Conservation (phyloP, 2,888 invertebrate genomes). For the Furcula furcula region DNA sequence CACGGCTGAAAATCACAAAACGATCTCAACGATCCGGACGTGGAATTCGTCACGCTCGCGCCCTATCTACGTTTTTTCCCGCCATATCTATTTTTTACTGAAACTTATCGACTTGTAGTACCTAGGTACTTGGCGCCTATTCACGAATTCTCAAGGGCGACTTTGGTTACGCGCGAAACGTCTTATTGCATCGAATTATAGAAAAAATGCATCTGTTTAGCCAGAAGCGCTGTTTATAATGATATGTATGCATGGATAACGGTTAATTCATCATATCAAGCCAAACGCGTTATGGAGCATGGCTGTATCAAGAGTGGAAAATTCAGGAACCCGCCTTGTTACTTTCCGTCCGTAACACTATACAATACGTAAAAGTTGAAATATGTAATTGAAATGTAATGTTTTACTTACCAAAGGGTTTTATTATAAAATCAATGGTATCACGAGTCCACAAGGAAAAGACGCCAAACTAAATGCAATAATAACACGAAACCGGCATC, state of each 20-base stretch:
- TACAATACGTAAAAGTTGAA: conserved; percentile 7
- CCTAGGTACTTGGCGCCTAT: conserved; percentile 59
- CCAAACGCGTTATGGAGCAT: conserved; percentile 68
- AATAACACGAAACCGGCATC: conserved; percentile 78
- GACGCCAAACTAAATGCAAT: conserved; percentile 71
- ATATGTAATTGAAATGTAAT: conserved; percentile 6
- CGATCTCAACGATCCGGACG: conserved; percentile 24
- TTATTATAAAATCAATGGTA: conserved; percentile 47
- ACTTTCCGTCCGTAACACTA: conserved; percentile 19
- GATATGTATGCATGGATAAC: conserved; percentile 40
- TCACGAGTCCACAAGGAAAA: conserved; percentile 52
- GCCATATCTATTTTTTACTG: conserved; percentile 48
- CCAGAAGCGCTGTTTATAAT: conserved; percentile 26
- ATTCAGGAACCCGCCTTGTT: conserved; percentile 50
- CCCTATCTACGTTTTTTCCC: conserved; percentile 49
- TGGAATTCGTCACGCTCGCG: conserved; percentile 30
- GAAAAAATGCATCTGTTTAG: conserved; percentile 18
- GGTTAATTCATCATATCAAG: conserved; percentile 51
- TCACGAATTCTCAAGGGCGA: conserved; percentile 61
- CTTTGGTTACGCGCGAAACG: conserved; percentile 47
- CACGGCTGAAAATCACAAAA: conserved; percentile 34
- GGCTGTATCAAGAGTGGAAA: conserved; percentile 65
- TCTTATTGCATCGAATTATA: conserved; percentile 24
- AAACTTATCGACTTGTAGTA: conserved; percentile 23
- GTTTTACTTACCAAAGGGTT: conserved; percentile 47